Evolutionary conservation across 2,888 invertebrate genomes (phyloP).

Genomic region (Scaptomyza reducta): DNA sequence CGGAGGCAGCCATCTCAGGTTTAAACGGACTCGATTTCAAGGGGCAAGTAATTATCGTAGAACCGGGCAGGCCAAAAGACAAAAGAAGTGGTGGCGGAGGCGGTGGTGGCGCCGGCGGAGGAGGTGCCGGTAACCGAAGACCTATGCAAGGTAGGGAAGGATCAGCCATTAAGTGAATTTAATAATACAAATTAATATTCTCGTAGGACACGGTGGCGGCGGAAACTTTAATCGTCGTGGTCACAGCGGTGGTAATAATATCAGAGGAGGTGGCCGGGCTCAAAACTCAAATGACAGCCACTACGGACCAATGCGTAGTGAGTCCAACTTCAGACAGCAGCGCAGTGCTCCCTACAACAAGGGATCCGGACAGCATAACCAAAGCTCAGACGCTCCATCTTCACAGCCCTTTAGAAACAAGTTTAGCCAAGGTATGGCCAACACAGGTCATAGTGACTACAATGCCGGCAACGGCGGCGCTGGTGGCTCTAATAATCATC

Average conservation of each 20-base stretch:
- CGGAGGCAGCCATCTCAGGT: slow-evolving; percentile 91
- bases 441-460: slow-evolving; percentile 51
- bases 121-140: slow-evolving; percentile 48
- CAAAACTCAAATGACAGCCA: slow-evolving; percentile 45
- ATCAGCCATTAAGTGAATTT: too few relatives aligned
- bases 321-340: slow-evolving; percentile 66
- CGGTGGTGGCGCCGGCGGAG: slow-evolving; percentile 82
- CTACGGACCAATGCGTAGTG: slow-evolving; percentile 72
- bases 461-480: slow-evolving; percentile 24
- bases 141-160: slow-evolving; percentile 41
- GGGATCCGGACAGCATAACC: slow-evolving; percentile 46
- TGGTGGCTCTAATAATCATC: slow-evolving; percentile 35
- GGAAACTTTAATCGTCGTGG: slow-evolving; percentile 73
- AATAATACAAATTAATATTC: background rate
- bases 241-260: slow-evolving; percentile 45
- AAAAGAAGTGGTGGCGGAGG: slow-evolving; percentile 85
- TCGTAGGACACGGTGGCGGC: slow-evolving; percentile 23
- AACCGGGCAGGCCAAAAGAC: slow-evolving; percentile 91
- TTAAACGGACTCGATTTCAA: slow-evolving; percentile 93
- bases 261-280: slow-evolving; percentile 39
- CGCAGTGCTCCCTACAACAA: slow-evolving; percentile 70
- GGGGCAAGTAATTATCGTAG: slow-evolving; percentile 93
- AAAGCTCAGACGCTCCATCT: slow-evolving; percentile 46
- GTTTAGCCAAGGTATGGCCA: slow-evolving; percentile 43
- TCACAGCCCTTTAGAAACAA: slow-evolving; percentile 58